Evolutionary conservation across 1,140 invertebrate species (phyloP), one percentile per base, ranked within the genome.

Genomic region (Bombus ignitus): DNA sequence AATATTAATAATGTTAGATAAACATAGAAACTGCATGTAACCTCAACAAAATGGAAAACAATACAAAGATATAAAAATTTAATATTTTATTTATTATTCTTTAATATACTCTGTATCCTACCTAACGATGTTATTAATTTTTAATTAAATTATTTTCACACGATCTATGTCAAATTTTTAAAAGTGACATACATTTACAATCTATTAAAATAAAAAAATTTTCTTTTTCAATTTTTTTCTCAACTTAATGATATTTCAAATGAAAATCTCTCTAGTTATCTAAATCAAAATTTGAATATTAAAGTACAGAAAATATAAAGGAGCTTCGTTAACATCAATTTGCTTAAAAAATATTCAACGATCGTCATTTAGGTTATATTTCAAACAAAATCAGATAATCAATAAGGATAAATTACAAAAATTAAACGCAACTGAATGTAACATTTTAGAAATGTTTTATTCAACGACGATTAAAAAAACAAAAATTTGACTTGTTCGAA

Each of bases 301-400:
- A 25, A 57, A 59, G 4, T 70, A 9, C 4, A n/a, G 59, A 13
- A 35, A 32, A 18, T 32, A 22, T 28, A 59, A 59, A 3, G 28
- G 15, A 39, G 57, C 3, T 32, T 44, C 3, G n/a, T 53, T 53
- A 53, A 65, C 3, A 65, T 18, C 32, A 66, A 25, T n/a, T 78
- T 68, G 18, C 35, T 37, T 53, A 18, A 44, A 70, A 44, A 72
- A 42, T 79, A 35, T 79, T 37, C 32, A 25, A 39, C 47, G 25
- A 65, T 39, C 18, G 35, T 47, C 80, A 53, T 72, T 62, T 72
- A 80, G 83, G 83, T 85, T 85, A 85, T 72, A 42, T 80, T 85
- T 59, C 32, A 70, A 47, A 85, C 72, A 53, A 62, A 37, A 37
- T n/a, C 28, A 39, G 0, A 12, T 32, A 5, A 44, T 62, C 13